Conservation (phyloP, 2,797 vertebrate genomes). For the Miichthys miiuy region DNA sequence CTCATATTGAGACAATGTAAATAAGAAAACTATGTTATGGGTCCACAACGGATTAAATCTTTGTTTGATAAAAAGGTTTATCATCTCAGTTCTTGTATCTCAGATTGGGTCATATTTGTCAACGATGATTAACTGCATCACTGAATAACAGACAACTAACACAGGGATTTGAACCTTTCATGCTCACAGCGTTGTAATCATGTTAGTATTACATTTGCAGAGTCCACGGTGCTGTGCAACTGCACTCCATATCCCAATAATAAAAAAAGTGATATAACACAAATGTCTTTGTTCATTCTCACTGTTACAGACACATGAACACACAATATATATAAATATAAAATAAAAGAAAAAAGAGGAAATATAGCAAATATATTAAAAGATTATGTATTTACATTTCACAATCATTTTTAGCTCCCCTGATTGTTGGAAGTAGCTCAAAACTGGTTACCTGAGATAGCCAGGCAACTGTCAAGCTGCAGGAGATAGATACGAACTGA, state of each 20-base stretch:
- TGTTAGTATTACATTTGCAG: neutral
- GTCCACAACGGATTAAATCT: neutral
- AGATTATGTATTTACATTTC: neutral
- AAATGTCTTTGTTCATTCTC: neutral
- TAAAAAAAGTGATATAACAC: neutral
- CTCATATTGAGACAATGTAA: neutral
- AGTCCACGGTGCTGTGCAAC: neutral
- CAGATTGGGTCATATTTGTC: neutral
- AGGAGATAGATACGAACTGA: neutral
- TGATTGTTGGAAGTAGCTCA: neutral
- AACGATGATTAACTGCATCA: neutral
- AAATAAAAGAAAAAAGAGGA: neutral
- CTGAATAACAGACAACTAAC: neutral
- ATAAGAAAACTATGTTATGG: neutral
- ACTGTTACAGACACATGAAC: neutral
- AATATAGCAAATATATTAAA: neutral
- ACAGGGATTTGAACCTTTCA: neutral
- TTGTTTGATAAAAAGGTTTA: slow-evolving; percentile 7
- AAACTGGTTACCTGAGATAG: neutral
- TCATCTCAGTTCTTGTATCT: neutral
- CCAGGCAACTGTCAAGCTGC: neutral
- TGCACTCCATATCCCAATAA: neutral
- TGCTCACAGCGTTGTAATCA: neutral
- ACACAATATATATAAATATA: neutral
- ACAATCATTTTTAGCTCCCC: neutral